Evolutionary conservation across 2,888 invertebrate genomes (phyloP).

Genomic region (Pachycephus smyrnensis): DNA sequence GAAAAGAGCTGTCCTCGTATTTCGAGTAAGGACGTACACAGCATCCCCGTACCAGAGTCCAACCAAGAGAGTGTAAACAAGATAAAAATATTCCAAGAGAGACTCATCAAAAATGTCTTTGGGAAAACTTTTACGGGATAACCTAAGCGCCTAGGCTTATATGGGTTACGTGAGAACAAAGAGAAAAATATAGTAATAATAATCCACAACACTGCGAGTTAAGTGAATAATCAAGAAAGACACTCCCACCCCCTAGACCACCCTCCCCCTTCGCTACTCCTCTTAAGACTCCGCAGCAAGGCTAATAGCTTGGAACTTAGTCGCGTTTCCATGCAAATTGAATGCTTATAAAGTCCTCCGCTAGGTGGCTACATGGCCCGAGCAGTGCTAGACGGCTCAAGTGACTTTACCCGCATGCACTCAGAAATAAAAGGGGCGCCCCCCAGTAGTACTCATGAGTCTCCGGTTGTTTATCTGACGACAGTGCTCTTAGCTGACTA

Average conservation of each 20-base stretch:
- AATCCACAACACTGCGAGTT: neutral
- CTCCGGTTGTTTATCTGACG: conserved; percentile 54
- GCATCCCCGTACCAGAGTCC: neutral
- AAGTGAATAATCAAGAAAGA: neutral
- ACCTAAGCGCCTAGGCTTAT: neutral
- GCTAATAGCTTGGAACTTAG: conserved; percentile 60
- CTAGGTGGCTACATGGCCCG: neutral
- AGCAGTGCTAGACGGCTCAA: neutral
- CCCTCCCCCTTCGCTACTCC: conserved; percentile 27
- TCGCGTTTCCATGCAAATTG: conserved; percentile 62
- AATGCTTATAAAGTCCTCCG: conserved; percentile 45
- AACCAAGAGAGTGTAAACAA: neutral
- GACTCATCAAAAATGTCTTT: neutral
- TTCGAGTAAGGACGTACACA: neutral
- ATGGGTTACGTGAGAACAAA: neutral
- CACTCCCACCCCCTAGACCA: neutral
- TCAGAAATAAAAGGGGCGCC: neutral
- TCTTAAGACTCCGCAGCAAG: conserved; percentile 10
- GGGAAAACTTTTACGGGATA: neutral
- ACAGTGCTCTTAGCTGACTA: conserved; percentile 50
- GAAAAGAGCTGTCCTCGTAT: conserved; percentile 54
- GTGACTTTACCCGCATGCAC: neutral
- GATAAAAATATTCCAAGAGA: neutral
- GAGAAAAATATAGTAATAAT: neutral
- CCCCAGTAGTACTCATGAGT: conserved; percentile 31